Evolutionary conservation across 2,113 vertebrate species (phyloP), one percentile per base, ranked within the genome.

Genomic region (Psophia crepitans): DNA sequence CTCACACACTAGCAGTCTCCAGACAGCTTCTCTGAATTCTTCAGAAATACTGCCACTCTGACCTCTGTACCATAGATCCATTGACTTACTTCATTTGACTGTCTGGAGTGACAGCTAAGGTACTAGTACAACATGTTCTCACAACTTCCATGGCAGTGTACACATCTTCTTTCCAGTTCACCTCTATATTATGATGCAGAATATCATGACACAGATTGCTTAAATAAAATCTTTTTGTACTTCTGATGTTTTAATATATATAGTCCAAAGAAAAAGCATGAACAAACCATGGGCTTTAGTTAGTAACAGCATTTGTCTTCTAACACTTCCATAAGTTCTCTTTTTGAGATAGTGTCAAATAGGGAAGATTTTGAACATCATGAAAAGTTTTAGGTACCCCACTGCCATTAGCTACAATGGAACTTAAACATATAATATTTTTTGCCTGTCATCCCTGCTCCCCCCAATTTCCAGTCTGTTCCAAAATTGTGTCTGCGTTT

Each of bases 61-160:
- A 98, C 97, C 97, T 77, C 96, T 95, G 91, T 90, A 89, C 91
- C 95, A 90, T 35, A 95, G 90, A 97, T 96, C 97, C 95, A 95
- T 91, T 97, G 96, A 93, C 97, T 97, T 96, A 93, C 94, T 96
- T 97, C 96, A 90, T 96, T 95, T 96, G 96, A 87, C 95, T 97
- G 95, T 96, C 92, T 96, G 86, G 95, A 93, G 93, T 97, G 96
- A 97, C 97, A 97, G 96, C 80, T 97, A 83, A 97, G 97, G 89
- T 95, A 96, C 93, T 96, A 95, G 96, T 97, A 97, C 94, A 96
- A 96, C 95, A 96, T 96, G 92, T 96, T 97, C 95, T 95, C 91
- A 93, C 89, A 96, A 94, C 91, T 95, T 96, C 89, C 90, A 86
- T 84, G 87, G 89, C 96, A 97, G 84, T 57, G 54, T 90, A 96